Evolutionary conservation across 2,888 invertebrate genomes (phyloP).

Genomic region (Conchocele bisecta): DNA sequence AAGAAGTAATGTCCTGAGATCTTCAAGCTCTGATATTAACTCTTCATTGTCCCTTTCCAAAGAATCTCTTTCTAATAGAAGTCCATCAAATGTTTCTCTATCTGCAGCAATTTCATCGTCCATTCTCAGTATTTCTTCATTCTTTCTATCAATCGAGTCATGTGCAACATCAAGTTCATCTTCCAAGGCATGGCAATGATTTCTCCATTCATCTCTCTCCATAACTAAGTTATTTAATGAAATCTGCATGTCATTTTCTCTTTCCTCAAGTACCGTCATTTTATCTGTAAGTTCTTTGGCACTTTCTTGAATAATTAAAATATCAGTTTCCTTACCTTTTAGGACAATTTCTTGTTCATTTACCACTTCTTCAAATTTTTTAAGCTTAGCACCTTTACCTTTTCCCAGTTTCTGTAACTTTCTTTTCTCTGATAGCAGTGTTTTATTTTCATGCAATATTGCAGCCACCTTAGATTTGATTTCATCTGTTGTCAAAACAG

Average conservation of each 20-base stretch:
- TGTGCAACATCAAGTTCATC: slow-evolving; percentile 51
- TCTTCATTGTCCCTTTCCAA: slow-evolving; percentile 54
- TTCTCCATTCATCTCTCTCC: slow-evolving; percentile 55
- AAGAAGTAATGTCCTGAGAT: slow-evolving; percentile 38
- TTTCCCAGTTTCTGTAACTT: slow-evolving; percentile 60
- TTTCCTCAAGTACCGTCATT: slow-evolving; percentile 40
- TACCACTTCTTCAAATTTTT: slow-evolving; percentile 62
- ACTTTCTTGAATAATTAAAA: slow-evolving; percentile 61
- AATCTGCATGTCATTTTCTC: slow-evolving; percentile 43
- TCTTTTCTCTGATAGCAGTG: slow-evolving; percentile 47
- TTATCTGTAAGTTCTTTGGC: slow-evolving; percentile 45
- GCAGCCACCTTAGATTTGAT: not conserved
- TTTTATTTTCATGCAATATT: slow-evolving; percentile 47
- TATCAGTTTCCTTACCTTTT: slow-evolving; percentile 62
- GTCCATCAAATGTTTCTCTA: slow-evolving; percentile 35
- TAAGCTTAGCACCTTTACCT: slow-evolving; percentile 63
- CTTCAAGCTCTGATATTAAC: slow-evolving; percentile 43
- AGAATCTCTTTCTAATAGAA: slow-evolving; percentile 33
- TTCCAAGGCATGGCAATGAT: slow-evolving; percentile 46
- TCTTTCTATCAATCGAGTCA: slow-evolving; percentile 53
- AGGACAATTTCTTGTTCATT: slow-evolving; percentile 56
- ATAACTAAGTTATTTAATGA: slow-evolving; percentile 41
- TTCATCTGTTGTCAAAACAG: not conserved
- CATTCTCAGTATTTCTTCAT: slow-evolving; percentile 50
- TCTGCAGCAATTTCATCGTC: slow-evolving; percentile 43